Percentiles rank a stretch among this genome's conserved stretches.
phyloP scores from a whole-genome alignment of 2,797 vertebrate genomes.

The Uromys caudimaculatus region DNA sequence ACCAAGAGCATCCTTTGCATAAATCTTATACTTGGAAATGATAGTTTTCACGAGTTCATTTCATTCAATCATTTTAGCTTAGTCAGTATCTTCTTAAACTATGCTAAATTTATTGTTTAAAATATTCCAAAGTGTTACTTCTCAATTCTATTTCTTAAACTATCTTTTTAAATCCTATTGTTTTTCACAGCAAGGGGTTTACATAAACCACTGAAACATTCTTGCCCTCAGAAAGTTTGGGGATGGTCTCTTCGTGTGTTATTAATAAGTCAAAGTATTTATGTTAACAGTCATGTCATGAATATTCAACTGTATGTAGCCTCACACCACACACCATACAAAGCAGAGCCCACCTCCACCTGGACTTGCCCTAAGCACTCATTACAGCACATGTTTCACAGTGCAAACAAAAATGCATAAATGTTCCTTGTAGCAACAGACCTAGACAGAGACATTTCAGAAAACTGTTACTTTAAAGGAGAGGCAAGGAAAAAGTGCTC shows the following conservation, averaged over 20 bases:
- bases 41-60: constrained; percentile 69
- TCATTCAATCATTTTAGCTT: constrained; percentile 67
- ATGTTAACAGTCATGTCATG: constrained; percentile 82
- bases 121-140: constrained; percentile 65
- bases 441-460: background rate
- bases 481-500: constrained; percentile 54
- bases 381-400: constrained; percentile 23
- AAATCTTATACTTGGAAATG: constrained; percentile 70
- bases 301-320: constrained; percentile 82
- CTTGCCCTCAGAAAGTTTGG: constrained; percentile 82
- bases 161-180: constrained; percentile 56
- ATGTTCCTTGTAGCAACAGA: background rate
- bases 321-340: constrained; percentile 69
- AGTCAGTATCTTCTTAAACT: constrained; percentile 70
- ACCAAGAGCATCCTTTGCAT: constrained; percentile 53
- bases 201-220: constrained; percentile 79
- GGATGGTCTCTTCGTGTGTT: constrained; percentile 83
- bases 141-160: constrained; percentile 52
- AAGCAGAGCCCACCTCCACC: constrained; percentile 67
- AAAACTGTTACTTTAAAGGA: constrained; percentile 55
- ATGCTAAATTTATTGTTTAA: constrained; percentile 40
- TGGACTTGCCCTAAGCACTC: constrained; percentile 63
- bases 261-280: constrained; percentile 85
- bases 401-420: background rate
- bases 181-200: constrained; percentile 65